These are phyloP conservation scores for Ametastegia equiseti DNA, from an alignment of 2,888 invertebrate genomes.

Conservation along the genomic window DNA sequence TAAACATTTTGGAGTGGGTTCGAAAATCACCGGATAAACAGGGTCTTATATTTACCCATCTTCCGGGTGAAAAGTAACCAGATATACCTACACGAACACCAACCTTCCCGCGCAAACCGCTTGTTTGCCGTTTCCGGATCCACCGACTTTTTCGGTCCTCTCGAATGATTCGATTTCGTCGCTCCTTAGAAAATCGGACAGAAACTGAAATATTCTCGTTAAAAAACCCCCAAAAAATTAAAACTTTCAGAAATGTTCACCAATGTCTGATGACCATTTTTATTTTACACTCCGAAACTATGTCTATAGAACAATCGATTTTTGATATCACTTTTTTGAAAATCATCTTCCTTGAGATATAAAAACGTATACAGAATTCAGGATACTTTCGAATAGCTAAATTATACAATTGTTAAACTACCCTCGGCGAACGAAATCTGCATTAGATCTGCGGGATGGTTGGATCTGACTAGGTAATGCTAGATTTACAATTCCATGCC, in stretches of 20 bases:
- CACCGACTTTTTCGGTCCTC: constrained; percentile 1
- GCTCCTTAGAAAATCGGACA: not conserved
- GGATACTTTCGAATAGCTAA: not conserved
- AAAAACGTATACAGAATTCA: not conserved
- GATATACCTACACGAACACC: not conserved
- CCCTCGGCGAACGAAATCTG: not conserved
- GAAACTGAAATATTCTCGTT: not conserved
- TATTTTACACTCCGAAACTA: no score
- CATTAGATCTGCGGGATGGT: not conserved
- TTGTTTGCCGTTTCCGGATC: constrained; percentile 19
- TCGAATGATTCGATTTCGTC: constrained; percentile 6
- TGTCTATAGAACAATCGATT: not conserved
- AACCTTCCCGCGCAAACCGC: constrained; percentile 20
- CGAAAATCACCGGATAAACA: constrained; percentile 14
- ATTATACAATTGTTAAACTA: not conserved
- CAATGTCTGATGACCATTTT: no score
- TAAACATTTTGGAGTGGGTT: not conserved
- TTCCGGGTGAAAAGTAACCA: not conserved
- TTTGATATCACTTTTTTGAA: not conserved
- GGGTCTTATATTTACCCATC: constrained; percentile 22
- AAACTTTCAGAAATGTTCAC: no score
- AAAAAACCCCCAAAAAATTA: not conserved
- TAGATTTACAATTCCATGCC: constrained; percentile 1
- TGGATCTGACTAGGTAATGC: not conserved
- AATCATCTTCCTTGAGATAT: not conserved